Percentiles rank a stretch among this genome's conserved stretches.
Conservation (phyloP, 2,888 invertebrate genomes). For the Congeria kusceri region DNA sequence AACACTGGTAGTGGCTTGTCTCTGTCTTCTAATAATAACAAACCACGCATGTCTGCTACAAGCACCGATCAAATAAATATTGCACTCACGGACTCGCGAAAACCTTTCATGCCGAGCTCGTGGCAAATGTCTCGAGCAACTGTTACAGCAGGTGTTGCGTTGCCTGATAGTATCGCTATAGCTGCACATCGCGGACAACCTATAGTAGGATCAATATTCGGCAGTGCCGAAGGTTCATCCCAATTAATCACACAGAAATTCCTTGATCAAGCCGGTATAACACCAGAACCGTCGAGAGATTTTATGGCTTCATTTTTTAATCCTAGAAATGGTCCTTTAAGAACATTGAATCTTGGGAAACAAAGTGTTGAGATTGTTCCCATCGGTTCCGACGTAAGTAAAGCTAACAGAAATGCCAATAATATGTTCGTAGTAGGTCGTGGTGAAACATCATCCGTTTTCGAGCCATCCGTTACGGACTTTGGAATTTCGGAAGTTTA, state of each 20-base stretch:
- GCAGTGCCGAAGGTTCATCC: conserved; percentile 12
- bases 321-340: conserved; percentile 20
- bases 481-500: conserved; percentile 50
- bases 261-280: conserved; percentile 19
- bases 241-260: conserved; percentile 14
- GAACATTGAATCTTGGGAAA: conserved; percentile 19
- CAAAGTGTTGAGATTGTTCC: conserved; percentile 18
- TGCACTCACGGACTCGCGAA: too few species aligned
- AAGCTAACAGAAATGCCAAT: conserved; percentile 8
- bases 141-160: neutral
- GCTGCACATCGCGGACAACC: conserved; percentile 6
- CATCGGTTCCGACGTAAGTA: conserved; percentile 17
- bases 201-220: conserved; percentile 41
- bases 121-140: neutral
- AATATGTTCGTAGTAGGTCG: conserved; percentile 30
- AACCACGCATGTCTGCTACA: too few species aligned
- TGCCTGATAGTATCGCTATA: neutral
- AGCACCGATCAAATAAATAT: too few species aligned
- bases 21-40: too few species aligned
- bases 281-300: conserved; percentile 38
- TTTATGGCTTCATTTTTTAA: conserved; percentile 53
- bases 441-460: neutral
- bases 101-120: neutral
- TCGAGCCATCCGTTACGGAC: conserved; percentile 19
- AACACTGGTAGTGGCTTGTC: too few species aligned